A percentile compares a stretch with the other conserved stretches of the same genome.
phyloP scores from a whole-genome alignment of 2,113 vertebrate genomes.

The Melanocharis versteri region DNA sequence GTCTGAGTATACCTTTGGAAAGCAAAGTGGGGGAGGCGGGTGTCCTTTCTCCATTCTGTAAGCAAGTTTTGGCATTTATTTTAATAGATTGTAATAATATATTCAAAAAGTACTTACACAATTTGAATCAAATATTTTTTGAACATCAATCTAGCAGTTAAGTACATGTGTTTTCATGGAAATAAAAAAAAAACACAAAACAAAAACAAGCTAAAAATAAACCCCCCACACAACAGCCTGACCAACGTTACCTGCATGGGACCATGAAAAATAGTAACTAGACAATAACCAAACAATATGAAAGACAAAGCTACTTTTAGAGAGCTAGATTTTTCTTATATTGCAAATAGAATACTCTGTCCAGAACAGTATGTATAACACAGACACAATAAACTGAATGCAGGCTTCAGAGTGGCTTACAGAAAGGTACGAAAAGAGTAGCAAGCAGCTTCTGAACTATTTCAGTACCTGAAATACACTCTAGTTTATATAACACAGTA shows the following conservation, averaged over 20 bases:
- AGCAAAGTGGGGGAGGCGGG: neutral
- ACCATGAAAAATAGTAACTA: neutral
- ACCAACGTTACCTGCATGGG: neutral
- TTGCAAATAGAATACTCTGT: neutral
- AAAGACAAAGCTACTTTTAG: neutral
- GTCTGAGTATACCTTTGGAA: neutral
- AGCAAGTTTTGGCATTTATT: neutral
- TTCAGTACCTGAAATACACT: neutral
- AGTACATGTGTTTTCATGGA: neutral
- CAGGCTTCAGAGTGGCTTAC: neutral
- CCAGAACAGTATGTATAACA: neutral
- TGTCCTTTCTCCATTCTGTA: neutral
- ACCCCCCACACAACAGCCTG: accelerated
- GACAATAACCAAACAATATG: neutral
- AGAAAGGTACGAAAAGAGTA: neutral
- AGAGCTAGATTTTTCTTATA: neutral
- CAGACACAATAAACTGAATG: neutral
- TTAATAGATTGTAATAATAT: neutral
- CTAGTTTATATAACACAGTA: neutral
- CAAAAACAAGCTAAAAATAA: neutral
- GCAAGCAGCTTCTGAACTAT: neutral
- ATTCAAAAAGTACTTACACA: neutral
- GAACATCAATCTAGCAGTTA: neutral
- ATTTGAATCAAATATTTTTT: neutral
- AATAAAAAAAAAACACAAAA: neutral